Base-by-base conservation (phyloP, 2,888 invertebrate genomes). In the Mythimna impura region DNA sequence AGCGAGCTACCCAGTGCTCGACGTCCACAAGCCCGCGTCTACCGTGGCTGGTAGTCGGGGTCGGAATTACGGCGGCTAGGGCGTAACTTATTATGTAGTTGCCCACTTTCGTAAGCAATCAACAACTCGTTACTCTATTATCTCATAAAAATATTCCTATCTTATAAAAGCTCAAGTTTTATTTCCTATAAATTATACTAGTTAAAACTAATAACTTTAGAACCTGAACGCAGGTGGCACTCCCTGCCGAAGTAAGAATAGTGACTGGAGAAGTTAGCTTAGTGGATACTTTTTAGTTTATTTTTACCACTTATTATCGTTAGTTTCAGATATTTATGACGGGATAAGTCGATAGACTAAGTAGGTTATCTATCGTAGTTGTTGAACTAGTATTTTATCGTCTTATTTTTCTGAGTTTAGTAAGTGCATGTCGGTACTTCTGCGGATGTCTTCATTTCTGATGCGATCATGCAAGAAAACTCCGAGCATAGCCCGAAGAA, bases 191-290 rank as follows among this genome's bases (percentile, higher is more conserved):
- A 65, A 52, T 43, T 7, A 60, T 55, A 50, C 0, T 17, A 25
- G 34, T 52, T 58, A 36, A 55, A 74, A 66, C 34, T 9, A 63
- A 78, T 66, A 50, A 34, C 25, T 55, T 55, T 50, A 30, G 50
- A 68, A 78, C 70, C 66, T 55, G 47, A 12, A 8, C 76, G 17
- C 76, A 80, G 79, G 67, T 79, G 81, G 81, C 60, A 55, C 62
- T 67, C 50, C 30, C n/a, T 54, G 76, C 57, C 65, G 40, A 76
- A 81, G 40, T 47, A 66, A 55, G 66, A 57, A 67, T 61, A 63
- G 54, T 34, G 40, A n/a, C 36, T 55, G 12, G 36, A 60, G 12
- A 22, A 54, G 47, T 17, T 57, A 61, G 20, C 40, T 20, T 8
- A 10, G 40, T 8, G 8, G 60, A 1, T 47, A 61, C 20, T 73